These are phyloP conservation scores for Cabera pusaria DNA, from an alignment of 2,888 invertebrate genomes.

Conservation along the genomic window DNA sequence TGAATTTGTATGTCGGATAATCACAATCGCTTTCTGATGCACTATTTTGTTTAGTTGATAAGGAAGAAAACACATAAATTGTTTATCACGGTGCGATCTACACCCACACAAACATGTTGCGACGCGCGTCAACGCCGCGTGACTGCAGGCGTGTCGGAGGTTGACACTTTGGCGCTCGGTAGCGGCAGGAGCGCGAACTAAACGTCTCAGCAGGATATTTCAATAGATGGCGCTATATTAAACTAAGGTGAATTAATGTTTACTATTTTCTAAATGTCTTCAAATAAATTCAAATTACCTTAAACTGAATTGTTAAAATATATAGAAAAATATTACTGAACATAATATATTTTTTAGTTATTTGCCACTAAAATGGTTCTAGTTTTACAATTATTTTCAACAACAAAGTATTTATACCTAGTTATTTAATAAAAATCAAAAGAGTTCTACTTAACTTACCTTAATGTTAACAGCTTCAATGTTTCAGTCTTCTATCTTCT, in stretches of 20 bases:
- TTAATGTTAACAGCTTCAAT: slow-evolving; percentile 18
- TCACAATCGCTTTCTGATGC: slow-evolving; percentile 36
- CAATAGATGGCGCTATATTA: slow-evolving; percentile 61
- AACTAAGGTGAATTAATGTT: slow-evolving; percentile 16
- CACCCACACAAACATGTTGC: slow-evolving; percentile 75
- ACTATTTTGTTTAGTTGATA: slow-evolving; percentile 61
- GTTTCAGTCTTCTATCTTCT: slow-evolving; percentile 8
- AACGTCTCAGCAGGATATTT: slow-evolving; percentile 11
- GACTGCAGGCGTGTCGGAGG: slow-evolving; percentile 78
- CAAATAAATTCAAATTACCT: too few relatives aligned
- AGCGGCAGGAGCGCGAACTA: slow-evolving; percentile 49
- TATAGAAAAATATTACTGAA: too few relatives aligned
- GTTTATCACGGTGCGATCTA: slow-evolving; percentile 74
- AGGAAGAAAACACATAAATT: slow-evolving; percentile 67
- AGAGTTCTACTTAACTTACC: slow-evolving; percentile 17
- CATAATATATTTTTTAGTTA: too few relatives aligned
- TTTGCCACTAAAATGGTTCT: too few relatives aligned
- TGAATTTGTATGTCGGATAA: slow-evolving; percentile 37
- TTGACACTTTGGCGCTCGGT: slow-evolving; percentile 70
- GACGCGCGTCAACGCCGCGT: slow-evolving; percentile 81
- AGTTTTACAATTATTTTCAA: too few relatives aligned
- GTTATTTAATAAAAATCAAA: slow-evolving; percentile 1
- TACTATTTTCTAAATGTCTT: slow-evolving; percentile 6
- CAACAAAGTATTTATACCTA: too few relatives aligned
- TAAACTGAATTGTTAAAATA: too few relatives aligned